phyloP scores from a whole-genome alignment of 2,113 vertebrate species.

The Marmota monax region DNA sequence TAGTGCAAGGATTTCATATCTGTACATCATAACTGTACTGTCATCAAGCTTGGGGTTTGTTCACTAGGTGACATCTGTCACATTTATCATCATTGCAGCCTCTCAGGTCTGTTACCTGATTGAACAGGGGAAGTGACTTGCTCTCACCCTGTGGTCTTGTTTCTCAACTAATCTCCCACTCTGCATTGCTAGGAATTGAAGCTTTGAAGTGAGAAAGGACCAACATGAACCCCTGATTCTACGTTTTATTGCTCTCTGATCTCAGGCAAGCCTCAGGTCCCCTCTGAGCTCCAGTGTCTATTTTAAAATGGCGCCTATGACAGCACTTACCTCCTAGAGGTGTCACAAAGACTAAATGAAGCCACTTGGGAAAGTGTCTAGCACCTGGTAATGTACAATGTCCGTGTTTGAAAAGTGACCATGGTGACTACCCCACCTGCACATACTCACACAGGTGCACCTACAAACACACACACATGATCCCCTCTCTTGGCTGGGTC shows the following conservation, averaged over 20 bases:
- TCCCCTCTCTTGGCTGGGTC: constrained; percentile 81
- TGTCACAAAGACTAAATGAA: background rate
- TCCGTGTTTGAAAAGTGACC: background rate
- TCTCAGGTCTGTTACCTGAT: background rate
- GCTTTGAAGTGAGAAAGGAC: background rate
- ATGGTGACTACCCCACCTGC: background rate
- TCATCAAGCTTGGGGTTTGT: accelerated
- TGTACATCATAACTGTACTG: background rate
- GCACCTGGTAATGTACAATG: accelerated
- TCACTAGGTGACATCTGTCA: background rate
- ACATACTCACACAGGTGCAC: background rate
- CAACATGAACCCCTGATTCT: background rate
- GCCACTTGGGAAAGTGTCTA: background rate
- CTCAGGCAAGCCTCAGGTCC: background rate
- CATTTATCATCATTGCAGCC: background rate
- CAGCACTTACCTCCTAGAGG: too few species aligned
- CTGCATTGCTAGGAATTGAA: background rate
- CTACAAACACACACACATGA: background rate
- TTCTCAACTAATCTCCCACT: background rate
- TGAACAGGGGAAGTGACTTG: background rate
- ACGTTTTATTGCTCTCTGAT: background rate
- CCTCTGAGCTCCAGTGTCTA: background rate
- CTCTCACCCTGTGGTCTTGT: background rate
- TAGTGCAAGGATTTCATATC: background rate
- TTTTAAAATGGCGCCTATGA: background rate